Conservation (phyloP, 2,113 vertebrate species). For the Sminthopsis crassicaudata region DNA sequence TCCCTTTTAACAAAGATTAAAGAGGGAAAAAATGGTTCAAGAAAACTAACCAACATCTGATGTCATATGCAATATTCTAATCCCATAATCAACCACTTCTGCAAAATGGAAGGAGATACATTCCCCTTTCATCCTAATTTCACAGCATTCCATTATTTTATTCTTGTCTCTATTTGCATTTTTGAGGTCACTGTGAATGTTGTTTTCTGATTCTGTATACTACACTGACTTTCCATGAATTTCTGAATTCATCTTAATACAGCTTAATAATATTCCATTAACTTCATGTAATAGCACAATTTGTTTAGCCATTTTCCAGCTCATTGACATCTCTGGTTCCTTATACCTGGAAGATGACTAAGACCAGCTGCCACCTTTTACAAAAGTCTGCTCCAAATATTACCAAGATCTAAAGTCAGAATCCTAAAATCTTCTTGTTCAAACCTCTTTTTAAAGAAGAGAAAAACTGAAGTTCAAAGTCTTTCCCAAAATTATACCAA, state of each 20-base stretch:
- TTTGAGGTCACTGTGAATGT: neutral
- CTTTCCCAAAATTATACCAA: neutral
- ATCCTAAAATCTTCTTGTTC: neutral
- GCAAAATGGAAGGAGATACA: too few relatives aligned
- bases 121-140: neutral
- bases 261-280: neutral
- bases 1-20: too few relatives aligned
- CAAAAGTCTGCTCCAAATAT: neutral
- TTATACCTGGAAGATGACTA: neutral
- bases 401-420: neutral
- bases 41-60: too few relatives aligned
- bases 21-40: too few relatives aligned
- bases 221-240: neutral
- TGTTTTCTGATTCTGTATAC: neutral
- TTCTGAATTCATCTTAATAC: neutral
- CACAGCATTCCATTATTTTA: neutral
- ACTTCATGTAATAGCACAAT: neutral
- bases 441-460: neutral
- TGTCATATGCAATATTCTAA: too few relatives aligned
- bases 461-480: neutral
- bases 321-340: neutral
- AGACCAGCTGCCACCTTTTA: neutral
- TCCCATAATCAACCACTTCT: too few relatives aligned
- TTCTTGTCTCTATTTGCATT: neutral
- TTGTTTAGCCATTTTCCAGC: neutral